phyloP scores from a whole-genome alignment of 2,888 invertebrate species.

The Colletes collaris region DNA sequence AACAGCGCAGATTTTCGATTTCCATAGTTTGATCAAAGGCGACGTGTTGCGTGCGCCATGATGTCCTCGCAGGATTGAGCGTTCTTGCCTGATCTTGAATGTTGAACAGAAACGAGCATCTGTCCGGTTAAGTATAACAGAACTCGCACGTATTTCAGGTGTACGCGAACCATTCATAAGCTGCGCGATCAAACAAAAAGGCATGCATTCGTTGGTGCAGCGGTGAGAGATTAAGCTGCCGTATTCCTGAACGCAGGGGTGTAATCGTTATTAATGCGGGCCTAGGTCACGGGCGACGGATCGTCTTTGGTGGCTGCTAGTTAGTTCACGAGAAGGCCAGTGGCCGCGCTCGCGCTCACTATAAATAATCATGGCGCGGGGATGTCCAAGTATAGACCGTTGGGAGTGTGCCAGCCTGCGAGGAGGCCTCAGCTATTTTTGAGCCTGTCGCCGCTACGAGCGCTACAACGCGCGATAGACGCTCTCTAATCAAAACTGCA shows the following conservation, averaged over 20 bases:
- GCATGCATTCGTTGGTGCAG: background rate
- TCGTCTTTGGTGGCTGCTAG: constrained; percentile 80
- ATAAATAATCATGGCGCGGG: constrained; percentile 88
- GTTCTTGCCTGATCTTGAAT: constrained; percentile 2
- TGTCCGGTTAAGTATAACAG: background rate
- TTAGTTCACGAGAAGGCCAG: constrained; percentile 85
- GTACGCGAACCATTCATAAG: background rate
- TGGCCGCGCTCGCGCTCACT: constrained; percentile 85
- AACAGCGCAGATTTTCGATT: background rate
- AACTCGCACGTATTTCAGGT: background rate
- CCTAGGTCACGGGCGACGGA: constrained; percentile 85
- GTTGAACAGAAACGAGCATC: constrained; percentile 3
- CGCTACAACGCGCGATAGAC: constrained; percentile 73
- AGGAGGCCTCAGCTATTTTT: constrained; percentile 82
- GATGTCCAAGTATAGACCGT: constrained; percentile 95
- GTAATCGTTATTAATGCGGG: constrained; percentile 81
- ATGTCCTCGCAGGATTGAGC: background rate
- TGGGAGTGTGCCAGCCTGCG: constrained; percentile 89
- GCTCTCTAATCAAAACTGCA: constrained; percentile 68
- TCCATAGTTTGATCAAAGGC: background rate
- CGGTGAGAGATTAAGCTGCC: constrained; percentile 35
- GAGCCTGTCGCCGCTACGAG: constrained; percentile 79
- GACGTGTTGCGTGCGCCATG: background rate
- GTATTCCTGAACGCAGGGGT: constrained; percentile 53
- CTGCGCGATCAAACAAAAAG: background rate